phyloP scores from a whole-genome alignment of 1,140 invertebrate genomes.

The Pseudachorutes palmiensis region DNA sequence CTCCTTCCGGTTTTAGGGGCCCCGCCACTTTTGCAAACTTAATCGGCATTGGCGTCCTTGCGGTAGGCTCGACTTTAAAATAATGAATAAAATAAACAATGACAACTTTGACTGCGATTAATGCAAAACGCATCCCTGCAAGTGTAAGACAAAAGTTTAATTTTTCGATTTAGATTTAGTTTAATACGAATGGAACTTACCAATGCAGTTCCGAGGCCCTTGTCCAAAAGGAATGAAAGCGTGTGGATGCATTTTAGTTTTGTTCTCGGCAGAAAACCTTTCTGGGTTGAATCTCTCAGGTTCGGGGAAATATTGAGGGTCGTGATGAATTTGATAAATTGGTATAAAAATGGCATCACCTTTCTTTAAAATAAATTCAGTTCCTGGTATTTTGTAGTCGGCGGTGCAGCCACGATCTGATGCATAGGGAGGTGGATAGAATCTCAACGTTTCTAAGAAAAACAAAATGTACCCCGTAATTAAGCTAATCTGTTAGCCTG shows the following conservation, averaged over 20 bases:
- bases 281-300: conserved; percentile 54
- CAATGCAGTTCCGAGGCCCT: conserved; percentile 49
- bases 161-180: conserved; percentile 12
- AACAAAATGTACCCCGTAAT: neutral
- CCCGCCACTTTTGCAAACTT: conserved; percentile 19
- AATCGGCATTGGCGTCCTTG: conserved; percentile 24
- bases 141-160: conserved; percentile 16
- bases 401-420: conserved; percentile 13
- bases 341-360: conserved; percentile 14
- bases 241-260: conserved; percentile 42
- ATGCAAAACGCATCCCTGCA: conserved; percentile 25
- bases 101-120: conserved; percentile 19
- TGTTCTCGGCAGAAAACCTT: conserved; percentile 44
- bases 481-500: neutral
- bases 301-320: conserved; percentile 49
- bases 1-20: too few relatives aligned
- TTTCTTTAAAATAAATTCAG: conserved; percentile 15
- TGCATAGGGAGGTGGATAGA: conserved; percentile 7
- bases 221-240: conserved; percentile 52
- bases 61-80: conserved; percentile 20
- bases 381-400: conserved; percentile 25
- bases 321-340: conserved; percentile 42
- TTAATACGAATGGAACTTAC: neutral
- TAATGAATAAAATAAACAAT: conserved; percentile 13
- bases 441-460: conserved; percentile 24